Evolutionary conservation across 2,797 vertebrate genomes (phyloP).

Genomic region (Ceryle rudis): DNA sequence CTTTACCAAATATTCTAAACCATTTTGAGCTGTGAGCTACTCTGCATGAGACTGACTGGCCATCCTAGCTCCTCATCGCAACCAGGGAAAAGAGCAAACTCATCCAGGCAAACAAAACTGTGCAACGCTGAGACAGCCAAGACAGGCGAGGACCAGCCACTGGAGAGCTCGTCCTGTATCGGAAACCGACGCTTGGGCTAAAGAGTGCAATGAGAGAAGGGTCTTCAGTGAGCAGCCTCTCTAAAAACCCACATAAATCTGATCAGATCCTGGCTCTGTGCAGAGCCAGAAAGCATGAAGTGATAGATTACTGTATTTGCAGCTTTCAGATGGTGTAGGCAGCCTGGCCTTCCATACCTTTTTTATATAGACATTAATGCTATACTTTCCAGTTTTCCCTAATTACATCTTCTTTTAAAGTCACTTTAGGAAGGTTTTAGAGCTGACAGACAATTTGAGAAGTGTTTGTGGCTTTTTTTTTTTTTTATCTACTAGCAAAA

Average conservation of each 20-base stretch:
- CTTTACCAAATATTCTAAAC: background rate
- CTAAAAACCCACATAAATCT: background rate
- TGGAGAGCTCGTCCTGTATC: background rate
- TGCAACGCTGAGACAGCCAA: background rate
- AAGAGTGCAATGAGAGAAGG: background rate
- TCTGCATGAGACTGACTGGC: fast-evolving
- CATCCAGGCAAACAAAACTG: background rate
- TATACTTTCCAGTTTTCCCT: background rate
- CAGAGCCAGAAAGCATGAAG: background rate
- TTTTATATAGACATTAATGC: background rate
- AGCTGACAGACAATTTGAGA: background rate
- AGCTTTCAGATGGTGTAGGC: background rate
- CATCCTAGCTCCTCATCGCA: background rate
- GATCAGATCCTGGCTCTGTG: background rate
- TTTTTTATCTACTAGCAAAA: background rate
- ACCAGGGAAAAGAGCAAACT: background rate
- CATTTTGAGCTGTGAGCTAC: background rate
- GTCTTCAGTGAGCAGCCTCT: background rate
- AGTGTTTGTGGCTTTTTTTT: background rate
- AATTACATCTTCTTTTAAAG: background rate
- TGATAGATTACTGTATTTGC: background rate
- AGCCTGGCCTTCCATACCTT: background rate
- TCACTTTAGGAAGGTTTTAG: background rate
- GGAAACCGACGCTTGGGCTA: background rate
- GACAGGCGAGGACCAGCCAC: background rate